Percentiles rank a stretch among this genome's conserved stretches.
Conservation (phyloP, 2,797 vertebrate species). For the Tarsius wallacei region DNA sequence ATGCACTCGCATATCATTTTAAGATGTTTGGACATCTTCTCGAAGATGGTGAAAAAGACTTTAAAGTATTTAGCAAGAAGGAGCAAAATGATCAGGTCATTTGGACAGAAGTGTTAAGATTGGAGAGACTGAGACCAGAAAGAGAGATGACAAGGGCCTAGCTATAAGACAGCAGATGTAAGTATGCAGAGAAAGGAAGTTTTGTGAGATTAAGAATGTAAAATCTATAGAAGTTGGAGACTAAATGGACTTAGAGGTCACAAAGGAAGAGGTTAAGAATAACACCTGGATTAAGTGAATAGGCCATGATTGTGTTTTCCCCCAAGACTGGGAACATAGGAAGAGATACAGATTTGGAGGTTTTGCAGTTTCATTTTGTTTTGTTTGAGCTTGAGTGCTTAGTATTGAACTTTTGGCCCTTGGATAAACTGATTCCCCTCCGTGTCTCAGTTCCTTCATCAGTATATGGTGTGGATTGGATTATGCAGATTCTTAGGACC, state of each 20-base stretch:
- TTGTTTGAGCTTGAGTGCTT: not conserved
- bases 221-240: not conserved
- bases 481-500: not conserved
- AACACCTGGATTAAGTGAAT: not conserved
- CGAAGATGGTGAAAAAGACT: not conserved
- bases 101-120: not conserved
- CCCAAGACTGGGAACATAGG: not conserved
- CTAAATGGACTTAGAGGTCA: not conserved
- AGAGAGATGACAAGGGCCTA: not conserved
- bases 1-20: fast-evolving
- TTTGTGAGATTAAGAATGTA: not conserved
- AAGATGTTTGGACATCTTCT: not conserved
- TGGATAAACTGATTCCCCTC: not conserved
- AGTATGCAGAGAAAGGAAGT: not conserved
- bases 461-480: not conserved
- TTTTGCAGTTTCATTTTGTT: not conserved
- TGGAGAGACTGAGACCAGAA: not conserved
- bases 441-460: not conserved
- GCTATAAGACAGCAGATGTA: not conserved
- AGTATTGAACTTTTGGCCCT: not conserved
- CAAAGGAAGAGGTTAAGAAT: not conserved
- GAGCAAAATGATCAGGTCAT: fast-evolving
- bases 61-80: not conserved
- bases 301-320: not conserved
- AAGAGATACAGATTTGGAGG: not conserved